Conservation (phyloP, 2,797 vertebrate species). For the Enteromius thamalakanensis region DNA sequence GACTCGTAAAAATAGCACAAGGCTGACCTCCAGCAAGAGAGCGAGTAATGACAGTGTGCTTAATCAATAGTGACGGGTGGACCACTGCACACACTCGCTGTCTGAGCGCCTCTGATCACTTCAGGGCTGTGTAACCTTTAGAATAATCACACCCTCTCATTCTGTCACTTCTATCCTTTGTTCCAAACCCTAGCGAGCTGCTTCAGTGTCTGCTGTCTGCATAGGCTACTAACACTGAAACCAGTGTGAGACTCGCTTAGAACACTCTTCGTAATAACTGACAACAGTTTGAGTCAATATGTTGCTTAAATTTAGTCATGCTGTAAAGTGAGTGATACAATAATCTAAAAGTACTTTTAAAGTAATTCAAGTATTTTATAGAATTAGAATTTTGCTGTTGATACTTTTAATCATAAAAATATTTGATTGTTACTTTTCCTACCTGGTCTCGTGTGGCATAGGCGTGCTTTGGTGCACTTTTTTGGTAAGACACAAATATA, state of each 20-base stretch:
- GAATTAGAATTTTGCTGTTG: not conserved
- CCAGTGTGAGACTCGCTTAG: not conserved
- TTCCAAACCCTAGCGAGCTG: not conserved
- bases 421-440: no score
- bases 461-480: no score
- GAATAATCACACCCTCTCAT: constrained; percentile 29
- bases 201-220: not conserved
- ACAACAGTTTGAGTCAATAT: not conserved
- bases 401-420: not conserved
- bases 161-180: constrained; percentile 9
- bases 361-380: not conserved
- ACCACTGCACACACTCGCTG: constrained; percentile 15
- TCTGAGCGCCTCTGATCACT: constrained; percentile 21
- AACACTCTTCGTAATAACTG: not conserved
- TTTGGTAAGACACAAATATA: no score
- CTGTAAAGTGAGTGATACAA: not conserved
- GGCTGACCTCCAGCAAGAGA: constrained; percentile 23
- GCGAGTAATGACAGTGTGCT: constrained; percentile 27
- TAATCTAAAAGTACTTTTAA: not conserved
- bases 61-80: constrained; percentile 30
- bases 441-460: no score
- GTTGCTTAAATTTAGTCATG: not conserved
- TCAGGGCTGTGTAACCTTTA: constrained; percentile 33
- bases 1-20: constrained; percentile 24
- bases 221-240: not conserved